phyloP scores from a whole-genome alignment of 2,113 vertebrate genomes.

The Rousettus leschenaultii region DNA sequence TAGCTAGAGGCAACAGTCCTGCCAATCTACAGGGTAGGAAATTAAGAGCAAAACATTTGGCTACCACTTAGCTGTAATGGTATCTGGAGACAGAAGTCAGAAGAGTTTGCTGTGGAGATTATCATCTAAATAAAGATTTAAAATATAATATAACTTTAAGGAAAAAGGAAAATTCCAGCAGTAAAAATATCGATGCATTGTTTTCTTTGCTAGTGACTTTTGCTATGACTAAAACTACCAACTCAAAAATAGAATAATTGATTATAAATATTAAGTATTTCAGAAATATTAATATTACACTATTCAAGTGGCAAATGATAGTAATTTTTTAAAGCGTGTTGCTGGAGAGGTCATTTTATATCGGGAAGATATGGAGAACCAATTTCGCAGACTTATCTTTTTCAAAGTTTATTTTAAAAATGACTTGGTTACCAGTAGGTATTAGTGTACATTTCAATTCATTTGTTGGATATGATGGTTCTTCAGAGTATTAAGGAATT shows the following conservation, averaged over 20 bases:
- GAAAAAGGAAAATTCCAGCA: background rate
- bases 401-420: background rate
- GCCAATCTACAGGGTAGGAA: background rate
- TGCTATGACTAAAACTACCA: background rate
- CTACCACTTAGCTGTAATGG: background rate
- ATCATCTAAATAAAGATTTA: background rate
- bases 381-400: background rate
- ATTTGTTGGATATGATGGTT: background rate
- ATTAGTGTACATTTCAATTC: background rate
- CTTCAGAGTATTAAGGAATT: background rate
- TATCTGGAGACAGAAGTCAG: background rate
- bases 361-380: background rate
- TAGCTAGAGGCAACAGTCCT: accelerated
- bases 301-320: background rate
- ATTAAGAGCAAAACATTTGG: background rate
- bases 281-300: background rate
- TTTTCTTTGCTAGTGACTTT: background rate
- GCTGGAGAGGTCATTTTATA: background rate
- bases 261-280: background rate
- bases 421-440: background rate
- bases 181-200: background rate
- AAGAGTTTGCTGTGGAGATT: background rate
- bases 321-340: background rate
- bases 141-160: background rate
- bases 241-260: background rate